Conservation (phyloP, 2,113 vertebrate genomes). For the Drymodes brunneopygia region DNA sequence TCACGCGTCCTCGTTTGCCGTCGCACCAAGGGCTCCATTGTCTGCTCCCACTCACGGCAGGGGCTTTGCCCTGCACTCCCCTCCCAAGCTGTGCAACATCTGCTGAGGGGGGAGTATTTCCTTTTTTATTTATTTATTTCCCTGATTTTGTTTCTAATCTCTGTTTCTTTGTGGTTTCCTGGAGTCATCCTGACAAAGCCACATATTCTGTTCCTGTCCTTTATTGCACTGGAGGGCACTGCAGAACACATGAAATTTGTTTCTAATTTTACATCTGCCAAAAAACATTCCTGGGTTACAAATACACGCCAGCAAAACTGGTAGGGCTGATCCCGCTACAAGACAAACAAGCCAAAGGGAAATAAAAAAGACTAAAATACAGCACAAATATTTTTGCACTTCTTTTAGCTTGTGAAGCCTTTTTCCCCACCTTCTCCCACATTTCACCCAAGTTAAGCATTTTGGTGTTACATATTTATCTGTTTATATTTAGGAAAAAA, state of each 20-base stretch:
- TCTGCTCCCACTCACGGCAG: slow-evolving; percentile 20
- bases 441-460: neutral
- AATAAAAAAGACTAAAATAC: slow-evolving; percentile 65
- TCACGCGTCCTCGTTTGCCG: neutral
- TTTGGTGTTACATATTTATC: neutral
- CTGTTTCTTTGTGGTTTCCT: slow-evolving; percentile 82
- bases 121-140: slow-evolving; percentile 59
- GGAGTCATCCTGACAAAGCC: slow-evolving; percentile 82
- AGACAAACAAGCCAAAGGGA: slow-evolving; percentile 84
- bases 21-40: neutral
- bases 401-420: slow-evolving; percentile 19
- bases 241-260: slow-evolving; percentile 88
- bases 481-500: neutral
- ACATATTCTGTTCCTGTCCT: slow-evolving; percentile 77
- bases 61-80: slow-evolving; percentile 23
- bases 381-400: slow-evolving; percentile 55
- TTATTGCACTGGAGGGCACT: slow-evolving; percentile 77
- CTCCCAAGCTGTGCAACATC: slow-evolving; percentile 67
- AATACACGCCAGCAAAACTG: slow-evolving; percentile 73
- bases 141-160: slow-evolving; percentile 76
- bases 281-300: slow-evolving; percentile 76
- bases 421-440: neutral
- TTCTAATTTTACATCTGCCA: slow-evolving; percentile 92
- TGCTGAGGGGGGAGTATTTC: slow-evolving; percentile 69
- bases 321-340: slow-evolving; percentile 72